Base-by-base conservation (phyloP, 2,888 invertebrate genomes). In the Pristionchus fissidentatus region DNA sequence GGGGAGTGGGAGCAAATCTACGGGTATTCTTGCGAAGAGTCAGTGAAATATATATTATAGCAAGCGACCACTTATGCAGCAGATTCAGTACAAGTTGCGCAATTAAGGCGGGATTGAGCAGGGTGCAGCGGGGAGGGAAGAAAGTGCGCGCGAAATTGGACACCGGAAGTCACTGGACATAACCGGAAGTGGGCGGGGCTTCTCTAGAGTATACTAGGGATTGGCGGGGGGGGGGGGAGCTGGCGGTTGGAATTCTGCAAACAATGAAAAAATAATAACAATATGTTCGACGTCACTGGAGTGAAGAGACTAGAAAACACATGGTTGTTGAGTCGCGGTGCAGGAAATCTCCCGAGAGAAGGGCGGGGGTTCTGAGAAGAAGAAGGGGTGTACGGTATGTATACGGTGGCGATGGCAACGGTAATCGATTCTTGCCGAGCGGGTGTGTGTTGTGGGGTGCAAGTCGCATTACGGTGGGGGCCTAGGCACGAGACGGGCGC, bases 231-330 rank as follows among this genome's bases (percentile, higher is more conserved):
- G 10, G 60, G 3, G 22, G 32, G 60, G 41, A 66, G 15, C 19
- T 38, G 22, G 15, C 7, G 70, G 13, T 22, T 29, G 29, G 41
- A 70, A 70, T n/a, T n/a, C n/a, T n/a, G n/a, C n/a, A n/a, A n/a
- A n/a, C n/a, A n/a, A n/a, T n/a, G n/a, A n/a, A n/a, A n/a, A n/a
- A n/a, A n/a, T n/a, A n/a, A n/a, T n/a, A n/a, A n/a, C n/a, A n/a
- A n/a, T n/a, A 41, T 41, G 41, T 70, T 70, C 70, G 70, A n/a
- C n/a, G n/a, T 70, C 70, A 70, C 70, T 70, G 70, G 70, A 70
- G 70, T n/a, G 70, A 70, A 70, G 70, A 70, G 70, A 70, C 70
- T 70, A 70, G 70, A 70, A 70, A 70, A 70, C 70, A 70, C 43
- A 26, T n/a, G n/a, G n/a, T n/a, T n/a, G n/a, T n/a, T n/a, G n/a